Percentiles rank a stretch among this genome's conserved stretches.
phyloP scores from a whole-genome alignment of 2,888 invertebrate species.

The Patella pellucida region DNA sequence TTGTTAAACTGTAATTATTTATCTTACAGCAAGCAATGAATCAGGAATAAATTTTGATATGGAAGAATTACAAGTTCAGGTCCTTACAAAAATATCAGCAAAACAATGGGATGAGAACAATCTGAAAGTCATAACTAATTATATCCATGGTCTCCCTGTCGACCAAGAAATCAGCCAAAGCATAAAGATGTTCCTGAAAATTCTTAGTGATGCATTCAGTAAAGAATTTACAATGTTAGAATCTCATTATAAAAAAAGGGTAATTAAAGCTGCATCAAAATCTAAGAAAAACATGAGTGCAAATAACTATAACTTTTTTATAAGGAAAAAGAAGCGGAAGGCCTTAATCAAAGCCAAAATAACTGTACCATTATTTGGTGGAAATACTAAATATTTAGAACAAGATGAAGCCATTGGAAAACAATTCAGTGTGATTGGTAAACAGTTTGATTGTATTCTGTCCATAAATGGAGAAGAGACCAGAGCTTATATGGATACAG shows the following conservation, averaged over 20 bases:
- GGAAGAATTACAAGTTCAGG: neutral
- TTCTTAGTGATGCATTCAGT: neutral
- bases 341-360: neutral
- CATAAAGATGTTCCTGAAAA: neutral
- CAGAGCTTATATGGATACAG: neutral
- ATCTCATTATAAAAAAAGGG: neutral
- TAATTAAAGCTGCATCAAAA: neutral
- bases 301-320: neutral
- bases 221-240: neutral
- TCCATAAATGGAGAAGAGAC: neutral
- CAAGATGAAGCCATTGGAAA: neutral
- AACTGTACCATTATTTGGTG: neutral
- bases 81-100: neutral
- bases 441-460: neutral
- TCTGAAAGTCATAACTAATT: neutral
- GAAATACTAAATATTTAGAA: conserved; percentile 1
- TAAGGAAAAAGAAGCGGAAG: neutral
- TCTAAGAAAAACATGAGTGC: neutral
- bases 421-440: neutral
- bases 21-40: too few relatives aligned
- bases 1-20: too few relatives aligned
- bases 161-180: neutral
- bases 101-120: neutral
- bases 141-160: neutral
- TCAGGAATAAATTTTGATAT: neutral